A percentile compares a stretch with the other conserved stretches of the same genome.
Conservation (phyloP, 1,140 invertebrate species). For the Eufriesea mexicana region DNA sequence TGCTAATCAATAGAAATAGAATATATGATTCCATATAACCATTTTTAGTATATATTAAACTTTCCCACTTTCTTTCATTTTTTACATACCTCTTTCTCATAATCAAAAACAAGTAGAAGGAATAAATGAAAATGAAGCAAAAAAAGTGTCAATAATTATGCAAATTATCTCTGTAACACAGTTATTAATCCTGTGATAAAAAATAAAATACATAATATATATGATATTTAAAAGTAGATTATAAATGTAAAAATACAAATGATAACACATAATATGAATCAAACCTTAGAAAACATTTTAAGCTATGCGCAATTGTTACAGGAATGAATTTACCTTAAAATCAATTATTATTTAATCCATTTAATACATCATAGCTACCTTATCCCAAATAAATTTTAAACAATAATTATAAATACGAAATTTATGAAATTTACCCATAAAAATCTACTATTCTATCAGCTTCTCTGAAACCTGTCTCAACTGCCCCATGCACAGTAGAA, state of each 20-base stretch:
- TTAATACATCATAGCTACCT: not conserved
- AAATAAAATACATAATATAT: conserved; percentile 10
- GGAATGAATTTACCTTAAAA: conserved; percentile 2
- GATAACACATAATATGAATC: not conserved
- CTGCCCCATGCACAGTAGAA: conserved; percentile 90
- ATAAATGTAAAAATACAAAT: not conserved
- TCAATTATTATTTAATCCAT: conserved; percentile 13
- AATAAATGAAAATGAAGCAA: not conserved
- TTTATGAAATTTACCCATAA: conserved; percentile 62
- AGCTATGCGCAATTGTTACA: conserved; percentile 6
- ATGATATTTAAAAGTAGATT: not conserved
- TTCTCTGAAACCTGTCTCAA: conserved; percentile 89
- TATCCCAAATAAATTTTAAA: conserved; percentile 17
- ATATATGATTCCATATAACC: conserved; percentile 16
- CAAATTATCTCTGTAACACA: conserved; percentile 15
- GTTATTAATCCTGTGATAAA: not conserved
- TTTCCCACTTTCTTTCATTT: not conserved
- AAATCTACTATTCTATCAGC: conserved; percentile 83
- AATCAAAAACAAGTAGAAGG: not conserved
- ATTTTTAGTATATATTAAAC: conserved; percentile 16
- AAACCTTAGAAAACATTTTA: not conserved
- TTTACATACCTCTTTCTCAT: not conserved
- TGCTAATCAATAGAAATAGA: conserved; percentile 69
- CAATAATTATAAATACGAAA: conserved; percentile 1
- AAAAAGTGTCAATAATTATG: not conserved